Percentiles rank a stretch among this genome's conserved stretches.
Evolutionary conservation across 2,888 invertebrate species (phyloP).

Genomic region (Acleris laterana): DNA sequence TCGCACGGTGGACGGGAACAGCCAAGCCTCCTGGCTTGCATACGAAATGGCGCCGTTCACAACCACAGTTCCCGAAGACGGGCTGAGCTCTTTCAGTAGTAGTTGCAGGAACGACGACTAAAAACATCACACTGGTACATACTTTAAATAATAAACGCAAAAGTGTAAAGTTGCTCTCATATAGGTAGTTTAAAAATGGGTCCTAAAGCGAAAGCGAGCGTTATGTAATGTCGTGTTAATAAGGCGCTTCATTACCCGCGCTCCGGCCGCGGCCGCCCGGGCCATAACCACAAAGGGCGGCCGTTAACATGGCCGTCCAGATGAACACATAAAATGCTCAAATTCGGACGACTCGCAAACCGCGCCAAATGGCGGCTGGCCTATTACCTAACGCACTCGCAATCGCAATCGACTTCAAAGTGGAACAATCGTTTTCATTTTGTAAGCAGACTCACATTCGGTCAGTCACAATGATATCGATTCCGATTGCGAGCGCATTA

Average conservation of each 20-base stretch:
- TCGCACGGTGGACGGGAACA: constrained; percentile 89
- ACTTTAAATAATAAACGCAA: not conserved
- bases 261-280: not conserved
- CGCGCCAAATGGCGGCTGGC: constrained; percentile 19
- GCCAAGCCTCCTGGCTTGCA: constrained; percentile 94
- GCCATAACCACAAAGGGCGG: constrained; percentile 23
- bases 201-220: not conserved
- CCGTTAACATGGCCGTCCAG: constrained; percentile 25
- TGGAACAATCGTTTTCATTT: too few relatives aligned
- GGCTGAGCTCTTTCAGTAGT: constrained; percentile 89
- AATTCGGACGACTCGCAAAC: constrained; percentile 14
- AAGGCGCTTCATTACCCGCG: not conserved
- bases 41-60: constrained; percentile 88
- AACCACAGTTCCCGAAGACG: constrained; percentile 85
- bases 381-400: too few relatives aligned
- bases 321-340: constrained; percentile 28
- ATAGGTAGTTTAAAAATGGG: too few relatives aligned
- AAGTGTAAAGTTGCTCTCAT: not conserved
- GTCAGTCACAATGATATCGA: too few relatives aligned
- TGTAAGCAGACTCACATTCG: too few relatives aligned
- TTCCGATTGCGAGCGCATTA: too few relatives aligned
- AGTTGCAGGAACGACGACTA: constrained; percentile 87
- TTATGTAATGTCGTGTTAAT: constrained; percentile 1
- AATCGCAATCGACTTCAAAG: too few relatives aligned
- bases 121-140: constrained; percentile 45